phyloP scores from a whole-genome alignment of 2,797 vertebrate species.

The Antrozous pallidus region DNA sequence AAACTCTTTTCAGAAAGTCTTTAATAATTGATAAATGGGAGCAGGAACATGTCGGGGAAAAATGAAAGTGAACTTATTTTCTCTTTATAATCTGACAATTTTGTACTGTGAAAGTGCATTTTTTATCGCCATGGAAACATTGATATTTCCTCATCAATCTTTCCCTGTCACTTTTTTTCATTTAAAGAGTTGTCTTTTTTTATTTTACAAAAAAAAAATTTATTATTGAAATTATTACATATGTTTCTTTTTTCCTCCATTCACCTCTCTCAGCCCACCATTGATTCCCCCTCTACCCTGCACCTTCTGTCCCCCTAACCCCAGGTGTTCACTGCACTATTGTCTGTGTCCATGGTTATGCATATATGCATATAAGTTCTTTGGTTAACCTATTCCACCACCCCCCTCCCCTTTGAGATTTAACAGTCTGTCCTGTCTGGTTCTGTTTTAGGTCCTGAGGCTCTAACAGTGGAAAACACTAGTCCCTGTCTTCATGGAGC shows the following conservation, averaged over 20 bases:
- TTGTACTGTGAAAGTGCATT: background rate
- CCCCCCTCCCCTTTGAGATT: no score
- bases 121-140: slow-evolving; percentile 19
- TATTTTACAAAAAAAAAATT: no score
- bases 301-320: no score
- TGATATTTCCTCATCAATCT: slow-evolving; percentile 19
- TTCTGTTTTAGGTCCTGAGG: background rate
- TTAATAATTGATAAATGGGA: slow-evolving; percentile 40
- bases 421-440: background rate
- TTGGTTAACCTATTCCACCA: no score
- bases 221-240: no score
- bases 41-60: background rate
- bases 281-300: no score
- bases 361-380: no score
- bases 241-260: no score
- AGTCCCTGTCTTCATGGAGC: background rate
- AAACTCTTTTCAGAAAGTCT: slow-evolving; percentile 8
- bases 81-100: slow-evolving; percentile 32
- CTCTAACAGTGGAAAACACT: background rate
- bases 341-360: no score
- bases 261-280: no score
- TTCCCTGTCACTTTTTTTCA: background rate
- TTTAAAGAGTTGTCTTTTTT: background rate
- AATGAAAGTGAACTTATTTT: slow-evolving; percentile 41
- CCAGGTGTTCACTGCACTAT: no score